These are phyloP conservation scores for Diploscapter pachys DNA, from an alignment of 1,140 invertebrate genomes.

Conservation along the genomic window DNA sequence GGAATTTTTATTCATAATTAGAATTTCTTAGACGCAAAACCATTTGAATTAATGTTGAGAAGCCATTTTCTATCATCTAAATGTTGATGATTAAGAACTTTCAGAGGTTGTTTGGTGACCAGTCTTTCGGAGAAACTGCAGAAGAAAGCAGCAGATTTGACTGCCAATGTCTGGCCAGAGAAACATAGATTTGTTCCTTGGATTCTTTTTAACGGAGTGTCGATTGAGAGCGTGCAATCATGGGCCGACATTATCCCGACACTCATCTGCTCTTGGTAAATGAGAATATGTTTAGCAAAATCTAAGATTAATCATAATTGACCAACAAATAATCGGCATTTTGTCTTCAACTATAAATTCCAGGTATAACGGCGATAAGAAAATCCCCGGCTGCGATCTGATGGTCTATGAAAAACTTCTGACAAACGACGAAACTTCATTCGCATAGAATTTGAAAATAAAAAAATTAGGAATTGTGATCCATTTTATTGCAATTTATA, in stretches of 20 bases:
- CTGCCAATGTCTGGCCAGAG: constrained; percentile 29
- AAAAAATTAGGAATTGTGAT: too few species aligned
- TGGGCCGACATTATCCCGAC: constrained; percentile 13
- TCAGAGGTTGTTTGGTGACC: constrained; percentile 19
- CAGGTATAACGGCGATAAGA: constrained; percentile 26
- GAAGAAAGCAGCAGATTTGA: constrained; percentile 16
- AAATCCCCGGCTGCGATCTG: constrained; percentile 25
- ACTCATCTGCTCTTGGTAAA: constrained; percentile 30
- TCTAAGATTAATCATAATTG: background rate
- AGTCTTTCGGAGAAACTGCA: constrained; percentile 18
- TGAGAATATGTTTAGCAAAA: background rate
- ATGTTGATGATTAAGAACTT: background rate
- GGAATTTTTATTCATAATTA: constrained; percentile 1
- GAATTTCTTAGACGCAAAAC: background rate
- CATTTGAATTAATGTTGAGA: background rate
- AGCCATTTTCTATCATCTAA: background rate
- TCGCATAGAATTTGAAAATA: too few species aligned
- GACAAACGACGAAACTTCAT: too few species aligned
- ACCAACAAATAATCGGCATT: background rate
- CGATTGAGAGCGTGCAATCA: constrained; percentile 10
- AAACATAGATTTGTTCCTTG: constrained; percentile 28
- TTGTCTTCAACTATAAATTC: background rate
- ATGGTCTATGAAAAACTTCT: too few species aligned
- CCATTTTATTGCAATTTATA: too few species aligned
- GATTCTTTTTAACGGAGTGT: constrained; percentile 24